These are phyloP conservation scores for Drosophila falleni DNA, from an alignment of 2,888 invertebrate species.

Conservation along the genomic window DNA sequence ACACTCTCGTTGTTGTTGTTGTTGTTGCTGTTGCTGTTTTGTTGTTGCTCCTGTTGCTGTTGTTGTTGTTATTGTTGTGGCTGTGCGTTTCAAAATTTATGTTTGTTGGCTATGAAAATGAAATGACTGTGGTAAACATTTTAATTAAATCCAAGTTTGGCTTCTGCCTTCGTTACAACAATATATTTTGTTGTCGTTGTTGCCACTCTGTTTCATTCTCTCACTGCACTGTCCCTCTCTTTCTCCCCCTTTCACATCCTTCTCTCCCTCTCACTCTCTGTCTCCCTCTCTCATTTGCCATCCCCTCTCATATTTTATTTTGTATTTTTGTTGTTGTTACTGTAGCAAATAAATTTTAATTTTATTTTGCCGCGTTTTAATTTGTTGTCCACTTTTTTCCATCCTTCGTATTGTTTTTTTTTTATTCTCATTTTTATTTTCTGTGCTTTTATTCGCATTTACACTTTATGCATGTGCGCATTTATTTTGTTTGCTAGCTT, in stretches of 20 bases:
- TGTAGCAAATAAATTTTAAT: slow-evolving; percentile 78
- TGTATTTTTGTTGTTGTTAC: slow-evolving; percentile 40
- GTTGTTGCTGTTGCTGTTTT: slow-evolving; percentile 31
- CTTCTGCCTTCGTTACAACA: slow-evolving; percentile 80
- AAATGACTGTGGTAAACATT: slow-evolving; percentile 81
- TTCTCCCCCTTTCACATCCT: not conserved
- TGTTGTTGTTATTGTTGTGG: slow-evolving; percentile 41
- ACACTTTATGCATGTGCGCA: slow-evolving; percentile 73
- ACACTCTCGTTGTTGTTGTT: slow-evolving; percentile 16
- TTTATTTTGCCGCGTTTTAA: slow-evolving; percentile 80
- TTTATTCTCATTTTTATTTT: slow-evolving; percentile 37
- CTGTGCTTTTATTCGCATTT: slow-evolving; percentile 69
- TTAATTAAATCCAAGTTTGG: slow-evolving; percentile 81
- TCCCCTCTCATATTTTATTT: slow-evolving; percentile 35
- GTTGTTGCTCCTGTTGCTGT: slow-evolving; percentile 14
- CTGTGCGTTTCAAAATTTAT: slow-evolving; percentile 77
- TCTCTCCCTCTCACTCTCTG: slow-evolving; percentile 9
- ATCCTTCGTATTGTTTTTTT: slow-evolving; percentile 31
- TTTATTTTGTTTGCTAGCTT: slow-evolving; percentile 75
- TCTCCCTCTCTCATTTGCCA: not conserved
- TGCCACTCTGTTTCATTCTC: slow-evolving; percentile 34
- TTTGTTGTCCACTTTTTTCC: slow-evolving; percentile 74
- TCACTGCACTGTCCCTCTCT: slow-evolving; percentile 14
- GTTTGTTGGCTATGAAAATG: slow-evolving; percentile 81
- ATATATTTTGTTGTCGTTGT: slow-evolving; percentile 71